Evolutionary conservation across 2,797 vertebrate genomes (phyloP).

Genomic region (Phylloscopus collybita): DNA sequence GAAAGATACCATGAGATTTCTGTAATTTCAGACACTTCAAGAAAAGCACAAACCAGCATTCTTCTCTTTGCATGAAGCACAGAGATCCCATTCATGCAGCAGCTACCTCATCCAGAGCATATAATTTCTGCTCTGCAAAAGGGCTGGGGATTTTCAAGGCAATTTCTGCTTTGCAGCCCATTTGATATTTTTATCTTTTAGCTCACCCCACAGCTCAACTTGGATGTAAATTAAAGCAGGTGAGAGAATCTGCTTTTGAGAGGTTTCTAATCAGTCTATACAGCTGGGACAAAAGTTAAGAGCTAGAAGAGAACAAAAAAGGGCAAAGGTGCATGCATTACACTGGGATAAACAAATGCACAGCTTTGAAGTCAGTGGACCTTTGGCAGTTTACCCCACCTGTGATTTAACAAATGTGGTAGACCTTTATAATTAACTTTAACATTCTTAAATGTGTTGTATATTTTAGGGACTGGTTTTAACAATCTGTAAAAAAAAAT

Average conservation of each 20-base stretch:
- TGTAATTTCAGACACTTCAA: background rate
- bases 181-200: background rate
- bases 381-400: background rate
- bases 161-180: background rate
- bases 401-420: background rate
- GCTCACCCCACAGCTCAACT: background rate
- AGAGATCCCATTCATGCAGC: background rate
- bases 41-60: background rate
- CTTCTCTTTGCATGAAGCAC: background rate
- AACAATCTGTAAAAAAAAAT: background rate
- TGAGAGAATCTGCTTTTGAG: background rate
- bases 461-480: background rate
- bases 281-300: background rate
- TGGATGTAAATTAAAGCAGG: background rate
- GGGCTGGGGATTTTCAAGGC: background rate
- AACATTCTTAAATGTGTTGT: background rate
- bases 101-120: background rate
- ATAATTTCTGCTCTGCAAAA: background rate
- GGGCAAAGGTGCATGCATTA: background rate
- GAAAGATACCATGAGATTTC: background rate
- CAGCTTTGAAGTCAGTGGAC: background rate
- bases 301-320: background rate
- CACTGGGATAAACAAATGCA: background rate
- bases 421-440: background rate
- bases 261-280: background rate